Base-by-base conservation (phyloP, 2,113 vertebrate genomes). In the Gila orcuttii region DNA sequence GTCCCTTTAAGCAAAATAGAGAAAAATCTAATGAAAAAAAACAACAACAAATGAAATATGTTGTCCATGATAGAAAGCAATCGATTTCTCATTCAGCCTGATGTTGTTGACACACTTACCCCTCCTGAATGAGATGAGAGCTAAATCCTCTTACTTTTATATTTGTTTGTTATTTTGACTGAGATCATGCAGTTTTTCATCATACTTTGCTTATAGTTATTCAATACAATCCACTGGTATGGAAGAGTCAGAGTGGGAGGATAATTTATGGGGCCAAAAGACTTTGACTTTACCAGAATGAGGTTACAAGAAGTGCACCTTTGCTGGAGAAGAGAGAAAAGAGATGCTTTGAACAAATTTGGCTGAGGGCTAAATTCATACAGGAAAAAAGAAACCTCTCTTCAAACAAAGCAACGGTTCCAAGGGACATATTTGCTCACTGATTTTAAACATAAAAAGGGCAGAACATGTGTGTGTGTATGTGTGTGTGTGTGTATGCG, bases 361-460 rank as follows among this genome's bases (percentile, higher is more conserved):
- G 60, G 78, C 87, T 82, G 74, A 88, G 19, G 82, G 82, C 85
- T 52, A 74, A 85, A 79, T 33, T 52, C 76, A 84, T 25, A 28
- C 31, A 82, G 13, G 4, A 73, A 57, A 73, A 86, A 88, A 69
- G 45, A 64, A 86, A 83, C 33, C 21, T 33, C 57, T 79, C 39
- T 86, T 88, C 73, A 87, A 90, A 88, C 86, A 87, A 39, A 42
- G 50, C 62, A 66, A n/a, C 15, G 57, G 71, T 86, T 89, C 33
- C 79, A 77, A 59, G 79, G 80, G 87, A 81, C 33, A 31, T 78
- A 81, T 87, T 83, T 78, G 86, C 86, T 66, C 78, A 39, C 62
- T 60, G 76, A 86, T 84, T 86, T 81, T 82, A 74, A 84, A 59
- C 79, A 83, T 50, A 55, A 57, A 71, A 50, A 31, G 79, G 81